phyloP scores from a whole-genome alignment of 2,888 invertebrate genomes.

The Aphidius colemani region DNA sequence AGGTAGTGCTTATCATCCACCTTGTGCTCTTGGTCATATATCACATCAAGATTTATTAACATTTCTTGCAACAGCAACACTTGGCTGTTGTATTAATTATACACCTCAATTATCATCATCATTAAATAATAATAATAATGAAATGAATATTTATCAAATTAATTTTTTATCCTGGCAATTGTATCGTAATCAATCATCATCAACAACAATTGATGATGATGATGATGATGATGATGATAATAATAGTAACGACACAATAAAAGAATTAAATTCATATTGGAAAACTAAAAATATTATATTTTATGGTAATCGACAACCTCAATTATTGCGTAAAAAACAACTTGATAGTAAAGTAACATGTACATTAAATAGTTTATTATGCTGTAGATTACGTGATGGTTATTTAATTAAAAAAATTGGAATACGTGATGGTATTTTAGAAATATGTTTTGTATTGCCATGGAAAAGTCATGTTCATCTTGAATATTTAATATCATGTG shows the following conservation, averaged over 20 bases:
- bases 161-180: slow-evolving; percentile 63
- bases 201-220: too few species aligned
- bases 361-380: slow-evolving; percentile 69
- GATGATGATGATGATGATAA: slow-evolving; percentile 15
- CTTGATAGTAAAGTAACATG: slow-evolving; percentile 69
- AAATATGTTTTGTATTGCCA: slow-evolving; percentile 70
- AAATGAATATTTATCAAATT: slow-evolving; percentile 67
- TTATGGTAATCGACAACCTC: slow-evolving; percentile 63
- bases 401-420: slow-evolving; percentile 65
- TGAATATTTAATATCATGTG: slow-evolving; percentile 68
- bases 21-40: slow-evolving; percentile 71
- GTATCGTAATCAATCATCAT: slow-evolving; percentile 37
- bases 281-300: slow-evolving; percentile 63
- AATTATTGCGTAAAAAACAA: slow-evolving; percentile 68
- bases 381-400: slow-evolving; percentile 77
- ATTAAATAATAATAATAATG: slow-evolving; percentile 31
- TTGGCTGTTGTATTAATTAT: slow-evolving; percentile 71
- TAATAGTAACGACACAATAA: slow-evolving; percentile 27
- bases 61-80: slow-evolving; percentile 76
- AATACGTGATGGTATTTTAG: slow-evolving; percentile 64
- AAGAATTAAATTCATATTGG: slow-evolving; percentile 43
- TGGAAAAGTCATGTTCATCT: slow-evolving; percentile 76
- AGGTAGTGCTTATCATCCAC: slow-evolving; percentile 70
- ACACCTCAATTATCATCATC: slow-evolving; percentile 58
- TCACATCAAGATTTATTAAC: slow-evolving; percentile 76